These are phyloP conservation scores for Alexandromys fortis DNA, from an alignment of 2,113 vertebrate genomes.

Conservation along the genomic window DNA sequence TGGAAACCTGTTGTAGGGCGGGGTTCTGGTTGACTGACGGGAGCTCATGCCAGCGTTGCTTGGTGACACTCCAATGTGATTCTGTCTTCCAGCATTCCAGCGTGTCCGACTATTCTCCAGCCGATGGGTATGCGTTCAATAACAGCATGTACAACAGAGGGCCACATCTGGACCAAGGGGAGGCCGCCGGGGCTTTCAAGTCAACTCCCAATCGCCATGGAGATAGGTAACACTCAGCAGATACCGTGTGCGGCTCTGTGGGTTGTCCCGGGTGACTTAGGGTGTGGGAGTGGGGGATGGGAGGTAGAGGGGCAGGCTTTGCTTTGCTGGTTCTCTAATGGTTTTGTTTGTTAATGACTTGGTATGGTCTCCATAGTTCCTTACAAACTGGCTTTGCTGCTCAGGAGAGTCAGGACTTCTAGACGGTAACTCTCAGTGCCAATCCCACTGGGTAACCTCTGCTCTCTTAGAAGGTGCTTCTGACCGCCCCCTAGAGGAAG, in stretches of 20 bases:
- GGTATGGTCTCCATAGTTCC: not conserved
- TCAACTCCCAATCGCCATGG: slow-evolving; percentile 89
- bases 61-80: not conserved
- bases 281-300: not conserved
- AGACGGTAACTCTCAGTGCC: not conserved
- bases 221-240: slow-evolving; percentile 91
- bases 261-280: not conserved
- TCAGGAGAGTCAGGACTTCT: not conserved
- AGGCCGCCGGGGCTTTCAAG: slow-evolving; percentile 89
- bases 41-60: not conserved
- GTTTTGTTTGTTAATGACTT: not conserved
- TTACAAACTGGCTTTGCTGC: slow-evolving; percentile 21
- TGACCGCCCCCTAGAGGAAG: not conserved
- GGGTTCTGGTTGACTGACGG: not conserved
- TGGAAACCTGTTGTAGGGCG: not conserved
- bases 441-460: slow-evolving; percentile 5
- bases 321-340: not conserved
- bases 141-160: slow-evolving; percentile 86
- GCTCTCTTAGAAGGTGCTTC: slow-evolving; percentile 21
- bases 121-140: slow-evolving; percentile 89
- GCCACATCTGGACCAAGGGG: slow-evolving; percentile 89
- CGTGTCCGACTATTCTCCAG: slow-evolving; percentile 84
- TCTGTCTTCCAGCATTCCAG: slow-evolving; percentile 85
- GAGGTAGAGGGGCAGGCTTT: not conserved
- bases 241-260: slow-evolving; percentile 57